Percentiles rank a stretch among this genome's conserved stretches.
phyloP scores from a whole-genome alignment of 2,888 invertebrate species.

The Aphrophora alni region DNA sequence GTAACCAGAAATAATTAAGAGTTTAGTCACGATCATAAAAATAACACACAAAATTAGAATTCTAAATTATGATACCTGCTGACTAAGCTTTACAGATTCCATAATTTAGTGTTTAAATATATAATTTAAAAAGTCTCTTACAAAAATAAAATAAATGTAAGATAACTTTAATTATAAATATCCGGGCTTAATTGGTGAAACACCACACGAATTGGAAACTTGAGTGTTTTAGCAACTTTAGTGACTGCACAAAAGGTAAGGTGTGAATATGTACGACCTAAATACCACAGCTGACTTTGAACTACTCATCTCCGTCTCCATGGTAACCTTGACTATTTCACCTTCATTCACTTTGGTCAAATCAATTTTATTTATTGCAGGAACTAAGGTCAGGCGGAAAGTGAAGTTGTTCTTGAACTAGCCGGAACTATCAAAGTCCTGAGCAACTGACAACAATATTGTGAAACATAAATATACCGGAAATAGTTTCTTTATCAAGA shows the following conservation, averaged over 20 bases:
- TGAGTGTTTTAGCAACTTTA: not conserved
- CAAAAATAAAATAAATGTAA: no score
- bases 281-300: not conserved
- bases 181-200: no score
- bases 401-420: not conserved
- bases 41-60: no score
- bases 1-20: no score
- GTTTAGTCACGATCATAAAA: no score
- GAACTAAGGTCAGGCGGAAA: not conserved
- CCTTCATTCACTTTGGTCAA: not conserved
- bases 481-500: not conserved
- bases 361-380: conserved; percentile 4
- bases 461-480: not conserved
- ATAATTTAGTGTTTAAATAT: no score
- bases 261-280: not conserved
- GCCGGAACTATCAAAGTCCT: no score
- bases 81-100: no score
- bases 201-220: no score
- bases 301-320: not conserved
- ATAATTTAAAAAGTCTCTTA: no score
- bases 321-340: not conserved
- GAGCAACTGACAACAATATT: not conserved
- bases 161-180: no score
- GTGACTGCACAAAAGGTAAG: not conserved
- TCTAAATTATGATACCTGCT: no score